Percentiles rank a stretch among this genome's conserved stretches.
phyloP scores from a whole-genome alignment of 2,888 invertebrate genomes.

The Agrotis ipsilon region DNA sequence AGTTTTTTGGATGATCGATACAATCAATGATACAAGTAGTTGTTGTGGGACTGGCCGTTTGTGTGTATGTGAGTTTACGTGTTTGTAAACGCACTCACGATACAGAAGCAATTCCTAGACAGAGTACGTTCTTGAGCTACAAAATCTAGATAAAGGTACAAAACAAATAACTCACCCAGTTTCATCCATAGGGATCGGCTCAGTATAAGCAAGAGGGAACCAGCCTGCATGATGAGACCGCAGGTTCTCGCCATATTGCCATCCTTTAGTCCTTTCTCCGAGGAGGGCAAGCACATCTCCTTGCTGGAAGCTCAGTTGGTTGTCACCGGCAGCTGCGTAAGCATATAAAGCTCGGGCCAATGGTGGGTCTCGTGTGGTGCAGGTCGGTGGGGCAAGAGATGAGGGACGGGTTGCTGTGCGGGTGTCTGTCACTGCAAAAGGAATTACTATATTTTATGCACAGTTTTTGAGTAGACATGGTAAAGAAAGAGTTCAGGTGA shows the following conservation, averaged over 20 bases:
- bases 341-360: conserved; percentile 97
- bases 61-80: too few relatives aligned
- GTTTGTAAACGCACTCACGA: too few relatives aligned
- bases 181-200: conserved; percentile 93
- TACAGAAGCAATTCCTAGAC: too few relatives aligned
- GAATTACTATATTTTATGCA: too few relatives aligned
- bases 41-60: too few relatives aligned
- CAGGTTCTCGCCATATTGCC: conserved; percentile 99
- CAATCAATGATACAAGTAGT: too few relatives aligned
- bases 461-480: too few relatives aligned
- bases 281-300: conserved; percentile 97
- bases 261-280: conserved; percentile 98
- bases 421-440: conserved; percentile 77
- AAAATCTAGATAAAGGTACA: neutral
- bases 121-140: too few relatives aligned
- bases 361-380: conserved; percentile 93
- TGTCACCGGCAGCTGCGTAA: conserved; percentile 97
- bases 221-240: conserved; percentile 98
- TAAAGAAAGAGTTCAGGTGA: too few relatives aligned
- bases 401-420: conserved; percentile 91
- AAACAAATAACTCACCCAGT: conserved; percentile 87
- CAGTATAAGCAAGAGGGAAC: conserved; percentile 99
- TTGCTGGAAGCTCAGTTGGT: conserved; percentile 97
- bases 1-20: too few relatives aligned
- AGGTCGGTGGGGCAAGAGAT: conserved; percentile 92